These are phyloP conservation scores for Catamblyrhynchus diadema DNA, from an alignment of 2,797 vertebrate genomes.

Conservation along the genomic window DNA sequence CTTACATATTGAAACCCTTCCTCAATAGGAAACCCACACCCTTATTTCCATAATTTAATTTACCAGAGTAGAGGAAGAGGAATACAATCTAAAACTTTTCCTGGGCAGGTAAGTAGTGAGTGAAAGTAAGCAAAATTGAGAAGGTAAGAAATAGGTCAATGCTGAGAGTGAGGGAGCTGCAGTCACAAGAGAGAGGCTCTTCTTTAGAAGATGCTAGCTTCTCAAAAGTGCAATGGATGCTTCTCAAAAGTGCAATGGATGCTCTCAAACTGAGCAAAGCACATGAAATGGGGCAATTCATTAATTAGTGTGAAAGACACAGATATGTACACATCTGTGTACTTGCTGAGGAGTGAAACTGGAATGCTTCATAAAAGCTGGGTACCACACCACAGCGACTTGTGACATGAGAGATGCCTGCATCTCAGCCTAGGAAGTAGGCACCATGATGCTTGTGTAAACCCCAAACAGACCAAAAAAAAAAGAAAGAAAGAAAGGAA, in stretches of 20 bases:
- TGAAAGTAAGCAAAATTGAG: not conserved
- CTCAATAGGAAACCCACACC: not conserved
- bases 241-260: not conserved
- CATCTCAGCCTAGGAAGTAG: not conserved
- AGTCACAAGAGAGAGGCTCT: not conserved
- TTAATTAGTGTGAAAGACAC: not conserved
- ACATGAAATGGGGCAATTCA: not conserved
- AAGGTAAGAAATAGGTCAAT: not conserved
- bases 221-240: not conserved
- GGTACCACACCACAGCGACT: not conserved
- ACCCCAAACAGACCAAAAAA: not conserved
- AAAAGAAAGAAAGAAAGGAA: not conserved
- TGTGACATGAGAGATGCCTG: not conserved
- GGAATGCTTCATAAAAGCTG: not conserved
- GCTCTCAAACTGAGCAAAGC: not conserved
- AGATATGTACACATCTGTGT: not conserved
- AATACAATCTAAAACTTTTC: not conserved
- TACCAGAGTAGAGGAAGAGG: not conserved
- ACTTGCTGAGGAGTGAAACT: not conserved
- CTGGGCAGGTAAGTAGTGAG: not conserved
- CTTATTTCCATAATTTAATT: not conserved
- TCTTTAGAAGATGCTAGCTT: not conserved
- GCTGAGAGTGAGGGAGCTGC: rapidly evolving
- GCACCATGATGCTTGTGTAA: not conserved
- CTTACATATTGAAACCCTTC: not conserved